Conservation (phyloP, 2,888 invertebrate species). For the Drosophila paranaensis region DNA sequence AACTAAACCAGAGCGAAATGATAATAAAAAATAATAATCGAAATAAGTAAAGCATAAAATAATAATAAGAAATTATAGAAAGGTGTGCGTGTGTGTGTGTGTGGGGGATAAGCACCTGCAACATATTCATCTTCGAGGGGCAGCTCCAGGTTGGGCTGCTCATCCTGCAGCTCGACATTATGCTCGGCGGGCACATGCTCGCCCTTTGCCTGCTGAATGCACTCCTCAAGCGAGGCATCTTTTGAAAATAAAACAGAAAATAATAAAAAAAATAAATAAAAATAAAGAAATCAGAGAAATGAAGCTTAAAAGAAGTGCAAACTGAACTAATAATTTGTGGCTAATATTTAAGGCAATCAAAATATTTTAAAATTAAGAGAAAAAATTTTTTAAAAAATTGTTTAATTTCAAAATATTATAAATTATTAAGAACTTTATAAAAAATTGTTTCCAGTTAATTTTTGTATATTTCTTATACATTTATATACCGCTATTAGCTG, state of each 20-base stretch:
- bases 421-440: too few species aligned
- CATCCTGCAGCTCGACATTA: conserved; percentile 83
- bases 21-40: conserved; percentile 31
- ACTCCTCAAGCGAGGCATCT: conserved; percentile 88
- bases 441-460: too few species aligned
- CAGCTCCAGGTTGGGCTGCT: conserved; percentile 74
- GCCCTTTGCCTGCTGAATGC: conserved; percentile 87
- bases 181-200: conserved; percentile 85
- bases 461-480: too few species aligned
- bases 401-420: neutral
- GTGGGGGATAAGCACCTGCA: conserved; percentile 61
- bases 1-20: conserved; percentile 57
- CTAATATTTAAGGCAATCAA: neutral
- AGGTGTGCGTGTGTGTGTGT: neutral
- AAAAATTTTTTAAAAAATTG: neutral
- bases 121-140: conserved; percentile 68
- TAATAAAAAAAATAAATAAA: conserved; percentile 39
- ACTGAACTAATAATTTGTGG: neutral
- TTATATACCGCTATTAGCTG: too few species aligned
- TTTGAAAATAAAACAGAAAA: conserved; percentile 24
- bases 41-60: conserved; percentile 37
- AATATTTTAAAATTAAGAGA: neutral
- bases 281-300: conserved; percentile 5
- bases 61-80: conserved; percentile 23
- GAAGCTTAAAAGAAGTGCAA: neutral